These are phyloP conservation scores for Drosophila orena DNA, from an alignment of 1,140 invertebrate species.

Conservation along the genomic window DNA sequence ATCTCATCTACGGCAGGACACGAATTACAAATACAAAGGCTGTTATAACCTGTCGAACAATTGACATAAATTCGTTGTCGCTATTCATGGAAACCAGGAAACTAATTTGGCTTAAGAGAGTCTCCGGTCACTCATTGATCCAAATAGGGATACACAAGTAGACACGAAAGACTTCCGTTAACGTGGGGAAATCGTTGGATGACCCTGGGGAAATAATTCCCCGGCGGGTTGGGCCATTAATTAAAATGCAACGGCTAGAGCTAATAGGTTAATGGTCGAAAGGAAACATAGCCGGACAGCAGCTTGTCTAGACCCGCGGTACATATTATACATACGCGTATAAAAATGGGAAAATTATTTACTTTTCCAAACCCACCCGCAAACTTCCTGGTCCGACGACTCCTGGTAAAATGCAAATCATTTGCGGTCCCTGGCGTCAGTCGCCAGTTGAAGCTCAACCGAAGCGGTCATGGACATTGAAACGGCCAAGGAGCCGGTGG, in stretches of 20 bases:
- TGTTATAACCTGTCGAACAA: conserved; percentile 18
- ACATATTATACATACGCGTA: no score
- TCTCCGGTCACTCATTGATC: conserved; percentile 32
- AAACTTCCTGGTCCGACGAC: background rate
- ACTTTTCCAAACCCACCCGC: conserved; percentile 56
- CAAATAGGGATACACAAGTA: conserved; percentile 6
- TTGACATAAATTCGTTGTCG: conserved; percentile 57
- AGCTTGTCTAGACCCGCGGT: conserved; percentile 33
- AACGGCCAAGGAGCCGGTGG: conserved; percentile 28
- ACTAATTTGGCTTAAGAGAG: conserved; percentile 48
- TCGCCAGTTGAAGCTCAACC: conserved; percentile 60
- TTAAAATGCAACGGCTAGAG: conserved; percentile 77
- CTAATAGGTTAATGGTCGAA: conserved; percentile 53
- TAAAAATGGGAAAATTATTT: conserved; percentile 74
- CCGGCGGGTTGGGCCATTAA: conserved; percentile 46
- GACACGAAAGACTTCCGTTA: conserved; percentile 16
- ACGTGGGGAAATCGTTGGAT: conserved; percentile 54
- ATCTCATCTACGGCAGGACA: conserved; percentile 41
- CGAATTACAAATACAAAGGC: background rate
- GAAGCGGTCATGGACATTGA: conserved; percentile 45
- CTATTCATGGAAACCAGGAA: conserved; percentile 52
- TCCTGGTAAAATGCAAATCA: conserved; percentile 66
- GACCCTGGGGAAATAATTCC: conserved; percentile 21
- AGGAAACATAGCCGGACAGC: conserved; percentile 13
- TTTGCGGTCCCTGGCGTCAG: conserved; percentile 50